Conservation (phyloP, 23 tunicate species). For the Corella eumyota region DNA sequence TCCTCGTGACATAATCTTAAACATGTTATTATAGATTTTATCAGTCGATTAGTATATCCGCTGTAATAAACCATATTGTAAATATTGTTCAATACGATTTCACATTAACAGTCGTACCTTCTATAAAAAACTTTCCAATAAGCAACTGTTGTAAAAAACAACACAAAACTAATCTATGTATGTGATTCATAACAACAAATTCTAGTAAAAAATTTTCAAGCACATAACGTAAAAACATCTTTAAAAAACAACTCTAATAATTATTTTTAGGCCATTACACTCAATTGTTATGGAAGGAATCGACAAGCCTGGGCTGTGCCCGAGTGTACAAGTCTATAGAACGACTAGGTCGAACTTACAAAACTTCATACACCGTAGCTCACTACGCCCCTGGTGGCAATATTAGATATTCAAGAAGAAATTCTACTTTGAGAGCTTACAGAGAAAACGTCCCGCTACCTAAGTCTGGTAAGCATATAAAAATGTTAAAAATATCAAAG, state of each 20-base stretch:
- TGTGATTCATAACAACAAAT: no score
- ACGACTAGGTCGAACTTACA: slow-evolving; percentile 5
- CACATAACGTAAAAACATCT: slow-evolving; percentile 4
- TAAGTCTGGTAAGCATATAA: slow-evolving; percentile 25
- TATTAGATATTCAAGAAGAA: slow-evolving; percentile 12
- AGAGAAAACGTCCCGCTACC: slow-evolving; percentile 32
- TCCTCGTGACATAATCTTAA: no score
- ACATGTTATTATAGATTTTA: no score
- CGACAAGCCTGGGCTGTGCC: slow-evolving; percentile 72
- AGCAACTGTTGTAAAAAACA: no score
- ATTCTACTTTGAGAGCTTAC: slow-evolving; percentile 16
- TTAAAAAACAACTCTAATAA: neutral
- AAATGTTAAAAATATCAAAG: no score
- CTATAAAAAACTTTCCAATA: no score
- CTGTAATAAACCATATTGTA: no score
- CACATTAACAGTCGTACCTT: no score
- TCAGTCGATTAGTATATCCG: no score
- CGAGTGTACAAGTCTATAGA: slow-evolving; percentile 11
- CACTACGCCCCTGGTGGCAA: slow-evolving; percentile 91
- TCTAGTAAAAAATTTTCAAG: no score
- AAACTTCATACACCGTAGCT: slow-evolving; percentile 62
- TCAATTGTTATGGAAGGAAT: slow-evolving; percentile 81
- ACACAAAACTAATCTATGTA: no score
- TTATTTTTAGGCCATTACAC: slow-evolving; percentile 62
- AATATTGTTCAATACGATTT: no score